Evolutionary conservation across 2,797 vertebrate species (phyloP).

Genomic region (Eospalax fontanierii): DNA sequence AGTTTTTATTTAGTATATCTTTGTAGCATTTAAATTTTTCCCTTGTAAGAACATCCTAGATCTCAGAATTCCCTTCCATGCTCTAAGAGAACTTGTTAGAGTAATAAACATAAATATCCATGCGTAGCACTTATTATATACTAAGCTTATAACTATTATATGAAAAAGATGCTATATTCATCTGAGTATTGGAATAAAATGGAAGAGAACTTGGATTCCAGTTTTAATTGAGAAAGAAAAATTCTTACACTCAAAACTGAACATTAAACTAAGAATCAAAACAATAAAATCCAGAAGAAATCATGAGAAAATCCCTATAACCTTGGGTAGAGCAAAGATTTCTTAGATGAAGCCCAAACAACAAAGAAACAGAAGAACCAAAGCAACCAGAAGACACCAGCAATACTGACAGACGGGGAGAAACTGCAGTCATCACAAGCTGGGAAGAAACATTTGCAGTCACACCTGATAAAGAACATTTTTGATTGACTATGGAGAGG

Average conservation of each 20-base stretch:
- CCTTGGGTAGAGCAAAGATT: neutral
- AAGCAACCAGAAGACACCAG: neutral
- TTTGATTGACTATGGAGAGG: neutral
- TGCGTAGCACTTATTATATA: neutral
- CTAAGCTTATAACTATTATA: neutral
- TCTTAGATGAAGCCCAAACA: neutral
- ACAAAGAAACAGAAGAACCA: neutral
- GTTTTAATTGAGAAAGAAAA: neutral
- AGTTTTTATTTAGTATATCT: neutral
- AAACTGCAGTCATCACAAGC: neutral
- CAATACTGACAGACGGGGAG: neutral
- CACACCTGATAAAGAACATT: neutral
- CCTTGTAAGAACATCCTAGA: neutral
- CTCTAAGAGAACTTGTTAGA: neutral
- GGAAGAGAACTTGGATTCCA: neutral
- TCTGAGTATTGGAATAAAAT: constrained; percentile 2
- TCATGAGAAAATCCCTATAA: neutral
- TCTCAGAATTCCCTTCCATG: neutral
- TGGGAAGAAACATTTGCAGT: neutral
- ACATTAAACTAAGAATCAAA: neutral
- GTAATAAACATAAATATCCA: neutral
- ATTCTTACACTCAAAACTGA: constrained; percentile 14
- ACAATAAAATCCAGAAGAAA: neutral
- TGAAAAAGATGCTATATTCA: neutral
- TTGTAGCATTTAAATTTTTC: neutral